These are phyloP conservation scores for Acipenser oxyrinchus DNA, from an alignment of 2,797 vertebrate genomes.

Conservation along the genomic window DNA sequence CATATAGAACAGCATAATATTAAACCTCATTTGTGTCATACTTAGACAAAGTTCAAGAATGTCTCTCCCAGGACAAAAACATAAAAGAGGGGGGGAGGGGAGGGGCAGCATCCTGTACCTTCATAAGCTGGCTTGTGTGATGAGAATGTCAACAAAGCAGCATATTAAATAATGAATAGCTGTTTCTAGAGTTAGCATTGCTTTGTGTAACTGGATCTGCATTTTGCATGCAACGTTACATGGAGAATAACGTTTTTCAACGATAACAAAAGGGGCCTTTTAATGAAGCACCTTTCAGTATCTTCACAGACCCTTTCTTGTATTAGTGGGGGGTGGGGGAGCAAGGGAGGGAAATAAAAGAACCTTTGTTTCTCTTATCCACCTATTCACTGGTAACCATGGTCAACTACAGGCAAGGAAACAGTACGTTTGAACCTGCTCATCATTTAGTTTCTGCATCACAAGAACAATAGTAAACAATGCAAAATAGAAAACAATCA, in stretches of 20 bases:
- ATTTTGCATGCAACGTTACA: conserved; percentile 55
- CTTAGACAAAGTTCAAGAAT: no score
- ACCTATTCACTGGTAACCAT: no score
- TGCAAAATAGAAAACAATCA: no score
- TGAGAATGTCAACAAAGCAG: background rate
- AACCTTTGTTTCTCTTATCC: conserved; percentile 1
- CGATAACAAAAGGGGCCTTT: conserved; percentile 47
- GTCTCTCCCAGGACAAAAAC: no score
- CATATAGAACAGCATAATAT: no score
- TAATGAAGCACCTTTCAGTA: conserved; percentile 49
- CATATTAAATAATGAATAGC: conserved; percentile 32
- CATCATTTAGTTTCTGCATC: no score
- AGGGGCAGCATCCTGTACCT: no score
- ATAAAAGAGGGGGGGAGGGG: no score
- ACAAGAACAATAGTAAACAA: no score
- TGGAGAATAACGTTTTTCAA: conserved; percentile 52
- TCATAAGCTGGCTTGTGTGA: background rate
- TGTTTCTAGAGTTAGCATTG: conserved; percentile 44
- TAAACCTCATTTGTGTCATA: no score
- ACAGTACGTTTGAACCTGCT: no score
- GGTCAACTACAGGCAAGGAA: no score
- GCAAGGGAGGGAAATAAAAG: conserved; percentile 32
- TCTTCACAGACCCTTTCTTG: conserved; percentile 20
- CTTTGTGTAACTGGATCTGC: conserved; percentile 59
- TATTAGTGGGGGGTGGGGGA: background rate